Evolutionary conservation across 2,113 vertebrate species (phyloP), one percentile per base, ranked within the genome.

Genomic region (Mustela lutreola): DNA sequence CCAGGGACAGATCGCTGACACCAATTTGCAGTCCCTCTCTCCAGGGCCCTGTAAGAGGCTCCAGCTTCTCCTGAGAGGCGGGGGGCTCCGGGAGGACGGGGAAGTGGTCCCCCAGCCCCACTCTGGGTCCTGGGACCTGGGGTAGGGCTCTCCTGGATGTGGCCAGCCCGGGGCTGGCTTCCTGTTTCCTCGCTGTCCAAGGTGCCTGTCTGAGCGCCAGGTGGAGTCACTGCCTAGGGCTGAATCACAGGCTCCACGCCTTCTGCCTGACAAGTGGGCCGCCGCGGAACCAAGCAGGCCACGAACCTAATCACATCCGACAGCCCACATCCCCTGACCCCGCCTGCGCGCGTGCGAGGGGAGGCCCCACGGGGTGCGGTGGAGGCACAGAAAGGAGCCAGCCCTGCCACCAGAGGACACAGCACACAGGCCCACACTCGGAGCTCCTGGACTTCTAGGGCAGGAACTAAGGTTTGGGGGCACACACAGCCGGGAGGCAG

Each of bases 241-340:
- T 60, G 94, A 97, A 81, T 86, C 97, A 93, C 94, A 81, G 70
- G 91, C 36, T 67, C 75, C 18, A 53, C 21, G 92, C 86, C 5
- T 0, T 91, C 89, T 1, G 19, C 88, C 97, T 96, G 98, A n/a
- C 83, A 50, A 63, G 96, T 1, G 9, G 71, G 58, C 16, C 3
- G 0, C 28, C 28, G 6, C 2, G 4, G 2, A 86, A 75, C 93
- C 76, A 11, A 76, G 11, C 0, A 6, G 22, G 81, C 80, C 56
- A 89, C 39, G 93, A 95, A 88, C 85, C 86, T 82, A 21, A 93
- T 48, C 15, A 3, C 42, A 10, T 42, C 89, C 0, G n/a, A 91
- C 88, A 16, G 31, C 0, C 36, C 2, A 3, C n/a, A 42, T 91
- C 12, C 67, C 97, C 93, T 48, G 96, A 65, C 45, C 97, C 91